Base-by-base conservation (phyloP, 2,797 vertebrate species). In the Hydrolagus colliei region DNA sequence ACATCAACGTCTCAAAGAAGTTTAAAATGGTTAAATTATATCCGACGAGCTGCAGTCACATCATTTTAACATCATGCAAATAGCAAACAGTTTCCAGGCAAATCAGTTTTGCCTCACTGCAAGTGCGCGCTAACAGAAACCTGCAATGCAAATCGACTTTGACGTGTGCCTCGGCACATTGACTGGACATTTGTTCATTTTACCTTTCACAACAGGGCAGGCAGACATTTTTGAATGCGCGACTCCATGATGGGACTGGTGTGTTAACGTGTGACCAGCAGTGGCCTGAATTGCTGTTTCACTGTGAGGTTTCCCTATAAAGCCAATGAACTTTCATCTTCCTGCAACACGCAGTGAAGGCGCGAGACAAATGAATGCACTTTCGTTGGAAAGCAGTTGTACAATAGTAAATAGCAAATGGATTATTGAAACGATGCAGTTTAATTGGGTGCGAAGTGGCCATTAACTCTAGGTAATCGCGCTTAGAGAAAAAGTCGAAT, bases 61-160 rank as follows among this genome's bases (percentile, higher is more conserved):
- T 84, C 65, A 71, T 84, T 71, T 84, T 84, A 84, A 84, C 52
- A 32, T 71, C 65, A 84, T 52, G 32, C 65, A 32, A 41, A 2
- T 22, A 65, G 62, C 63, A 68, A 62, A 80, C 10, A n/a, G 79
- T 82, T 68, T 82, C 65, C 14, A 18, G 65, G 32, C 65, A 84
- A 84, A 84, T 84, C 79, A 84, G 79, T 4, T 71, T 84, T 35
- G 79, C 79, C 41, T 84, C 79, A 68, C 16, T 84, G 41, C 32
- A 52, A 71, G 16, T 32, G 27, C 62, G 20, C 10, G 14, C 65
- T 84, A 71, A 84, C 41, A 18, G 65, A 18, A 41, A 84, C 41
- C 27, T 71, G 32, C 65, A 84, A 35, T 4, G 71, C 62, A 71
- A 18, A 84, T 84, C 71, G 65, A 84, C 79, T 84, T 71, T 71